Evolutionary conservation across 2,888 invertebrate species (phyloP), one percentile per base, ranked within the genome.

Genomic region (Dynastes maya): DNA sequence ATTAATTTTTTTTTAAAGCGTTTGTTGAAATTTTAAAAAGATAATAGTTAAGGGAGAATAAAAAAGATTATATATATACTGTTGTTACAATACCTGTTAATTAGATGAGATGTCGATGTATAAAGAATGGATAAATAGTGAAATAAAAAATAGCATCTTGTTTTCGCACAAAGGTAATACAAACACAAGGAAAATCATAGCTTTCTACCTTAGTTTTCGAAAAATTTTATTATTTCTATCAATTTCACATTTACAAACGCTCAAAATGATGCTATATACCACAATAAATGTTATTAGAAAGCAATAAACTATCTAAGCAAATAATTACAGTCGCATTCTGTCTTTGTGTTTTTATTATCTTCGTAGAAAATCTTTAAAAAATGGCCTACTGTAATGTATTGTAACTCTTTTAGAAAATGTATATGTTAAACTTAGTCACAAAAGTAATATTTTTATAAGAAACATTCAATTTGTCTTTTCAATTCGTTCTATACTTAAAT

Each of bases 371-470:
- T 81, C 75, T 80, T 79, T 81, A 83, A 86, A 55, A 58, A 81
- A 74, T 61, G 86, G 86, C 86, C 86, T 86, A 86, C 84, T 81
- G 83, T 85, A 63, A 29, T 40, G 51, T 68, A 84, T 85, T 85
- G 22, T 85, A 84, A 85, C 85, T 76, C 76, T 85, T 85, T 86
- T 84, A 85, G 84, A 81, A 80, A 82, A 80, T 83, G 80, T 82
- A 81, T 83, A 61, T 74, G 81, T 81, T 78, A 81, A 81, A 82
- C 82, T 83, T 80, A 78, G 80, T 40, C 72, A 67, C 82, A 81
- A 82, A 83, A 83, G 81, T 81, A 83, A 83, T 83, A 83, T 84
- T 83, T 84, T 84, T 84, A 83, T 78, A 78, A 78, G 32, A 53
- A 71, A 49, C 40, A 61, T 27, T n/a, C 40, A 29, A 61, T 82